Evolutionary conservation across 2,888 invertebrate genomes (phyloP).

Genomic region (Neelides folsomi): DNA sequence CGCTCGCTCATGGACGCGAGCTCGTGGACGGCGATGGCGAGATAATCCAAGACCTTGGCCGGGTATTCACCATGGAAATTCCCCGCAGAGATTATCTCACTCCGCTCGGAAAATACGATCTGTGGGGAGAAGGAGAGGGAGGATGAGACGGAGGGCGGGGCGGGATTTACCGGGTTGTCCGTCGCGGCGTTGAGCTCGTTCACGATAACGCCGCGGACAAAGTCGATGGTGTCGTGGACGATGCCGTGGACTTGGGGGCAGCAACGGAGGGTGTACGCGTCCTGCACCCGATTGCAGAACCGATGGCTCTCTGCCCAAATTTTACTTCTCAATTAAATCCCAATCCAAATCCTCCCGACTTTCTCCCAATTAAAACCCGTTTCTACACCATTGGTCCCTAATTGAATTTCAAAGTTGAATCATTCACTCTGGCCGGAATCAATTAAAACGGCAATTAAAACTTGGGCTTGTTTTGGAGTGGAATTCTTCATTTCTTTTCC

Average conservation of each 20-base stretch:
- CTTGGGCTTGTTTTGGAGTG: too few relatives aligned
- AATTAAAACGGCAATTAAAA: too few relatives aligned
- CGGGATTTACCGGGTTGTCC: constrained; percentile 47
- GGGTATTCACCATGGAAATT: constrained; percentile 60
- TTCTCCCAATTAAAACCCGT: too few relatives aligned
- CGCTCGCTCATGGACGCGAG: constrained; percentile 53
- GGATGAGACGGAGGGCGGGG: not conserved
- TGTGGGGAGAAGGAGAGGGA: too few relatives aligned
- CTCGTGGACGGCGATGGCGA: constrained; percentile 53
- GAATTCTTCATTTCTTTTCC: too few relatives aligned
- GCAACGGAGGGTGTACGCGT: constrained; percentile 49
- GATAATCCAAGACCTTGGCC: constrained; percentile 51
- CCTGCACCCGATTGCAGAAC: constrained; percentile 51
- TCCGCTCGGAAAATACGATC: constrained; percentile 45
- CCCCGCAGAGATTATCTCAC: constrained; percentile 52
- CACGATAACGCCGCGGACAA: constrained; percentile 46
- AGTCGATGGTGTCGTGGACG: constrained; percentile 51
- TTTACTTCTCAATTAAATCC: too few relatives aligned
- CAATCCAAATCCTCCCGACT: too few relatives aligned
- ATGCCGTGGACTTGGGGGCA: constrained; percentile 54
- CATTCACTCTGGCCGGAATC: too few relatives aligned
- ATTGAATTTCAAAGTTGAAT: too few relatives aligned
- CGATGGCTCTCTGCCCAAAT: constrained; percentile 48
- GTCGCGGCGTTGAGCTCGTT: constrained; percentile 55
- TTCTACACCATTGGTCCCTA: too few relatives aligned